Base-by-base conservation (phyloP, 1,140 invertebrate genomes). In the Cataglyphis hispanica region DNA sequence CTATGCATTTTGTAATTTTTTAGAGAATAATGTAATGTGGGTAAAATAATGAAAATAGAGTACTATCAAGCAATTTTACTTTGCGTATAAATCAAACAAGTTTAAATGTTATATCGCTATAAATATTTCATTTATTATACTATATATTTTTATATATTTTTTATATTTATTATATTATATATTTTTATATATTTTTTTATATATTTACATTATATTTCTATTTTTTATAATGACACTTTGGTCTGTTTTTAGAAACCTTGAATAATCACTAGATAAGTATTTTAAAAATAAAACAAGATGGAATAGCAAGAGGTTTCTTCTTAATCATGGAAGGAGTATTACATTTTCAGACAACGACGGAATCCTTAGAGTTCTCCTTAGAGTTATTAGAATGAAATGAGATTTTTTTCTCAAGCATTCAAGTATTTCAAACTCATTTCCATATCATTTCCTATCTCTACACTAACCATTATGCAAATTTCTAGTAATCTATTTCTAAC, bases 41-140 rank as follows among this genome's bases (percentile, higher is more conserved):
- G 53, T 25, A 7, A 13, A 25, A 53, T n/a, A 2, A 0, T 10
- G 6, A 56, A 67, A 56, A 4, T 40, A 6, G 34, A 40, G 1
- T 58, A 81, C 69, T 81, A 70, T 40, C 19, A 16, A n/a, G n/a
- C 4, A 10, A 58, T 56, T 27, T 56, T 81, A 70, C 27, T 56
- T 70, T 0, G 11, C 16, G 5, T 19, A n/a, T 56, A 80, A 69
- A 50, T 31, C 11, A 16, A 6, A 43, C 19, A 58, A 58, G 13
- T 25, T 67, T 16, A 40, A n/a, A 8, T 27, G 46, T 25, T 31
- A 53, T 13, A 46, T 46, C 3, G 11, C 37, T 37, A 8, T 37
- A 2, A 31, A 31, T 31, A 31, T 31, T 2, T 31, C 27, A 0
- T 31, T n/a, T n/a, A n/a, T n/a, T n/a, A n/a, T n/a, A n/a, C n/a